These are phyloP conservation scores for Stomatorhinus walkeri DNA, from an alignment of 2,797 vertebrate species.

Conservation along the genomic window DNA sequence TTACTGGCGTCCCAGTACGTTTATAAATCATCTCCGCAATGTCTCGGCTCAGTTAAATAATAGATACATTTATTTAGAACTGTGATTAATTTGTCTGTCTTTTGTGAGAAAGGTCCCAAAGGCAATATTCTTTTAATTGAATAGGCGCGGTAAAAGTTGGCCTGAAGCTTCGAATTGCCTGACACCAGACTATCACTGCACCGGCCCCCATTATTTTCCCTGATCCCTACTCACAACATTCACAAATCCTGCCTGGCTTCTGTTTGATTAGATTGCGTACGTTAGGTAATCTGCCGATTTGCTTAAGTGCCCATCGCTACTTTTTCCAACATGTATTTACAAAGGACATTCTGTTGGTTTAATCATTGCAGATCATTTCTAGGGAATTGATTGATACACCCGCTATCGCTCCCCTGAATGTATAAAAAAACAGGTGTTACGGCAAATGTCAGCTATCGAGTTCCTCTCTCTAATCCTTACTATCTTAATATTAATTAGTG, in stretches of 20 bases:
- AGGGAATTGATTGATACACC: constrained; percentile 43
- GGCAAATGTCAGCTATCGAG: background rate
- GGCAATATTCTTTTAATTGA: constrained; percentile 37
- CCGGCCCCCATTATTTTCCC: constrained; percentile 67
- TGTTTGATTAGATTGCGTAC: constrained; percentile 75
- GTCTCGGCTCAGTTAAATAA: background rate
- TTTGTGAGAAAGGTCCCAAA: constrained; percentile 48
- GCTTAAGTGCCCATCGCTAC: constrained; percentile 58
- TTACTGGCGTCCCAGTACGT: background rate
- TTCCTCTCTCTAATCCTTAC: background rate
- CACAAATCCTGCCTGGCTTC: constrained; percentile 68
- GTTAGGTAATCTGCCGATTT: constrained; percentile 69
- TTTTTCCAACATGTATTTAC: constrained; percentile 56
- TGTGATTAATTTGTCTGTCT: constrained; percentile 45
- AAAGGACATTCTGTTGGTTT: constrained; percentile 60
- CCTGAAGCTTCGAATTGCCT: constrained; percentile 58
- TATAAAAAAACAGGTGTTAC: constrained; percentile 38
- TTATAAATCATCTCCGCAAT: constrained; percentile 10
- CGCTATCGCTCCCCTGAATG: constrained; percentile 8
- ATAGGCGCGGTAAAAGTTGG: constrained; percentile 48
- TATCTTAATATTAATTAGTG: constrained; percentile 38
- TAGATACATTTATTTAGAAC: constrained; percentile 38
- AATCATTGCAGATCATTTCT: constrained; percentile 56
- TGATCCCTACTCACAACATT: constrained; percentile 64
- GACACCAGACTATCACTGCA: constrained; percentile 56